A percentile compares a stretch with the other conserved stretches of the same genome.
Conservation (phyloP, 2,888 invertebrate genomes). For the Dasypogon diadema region DNA sequence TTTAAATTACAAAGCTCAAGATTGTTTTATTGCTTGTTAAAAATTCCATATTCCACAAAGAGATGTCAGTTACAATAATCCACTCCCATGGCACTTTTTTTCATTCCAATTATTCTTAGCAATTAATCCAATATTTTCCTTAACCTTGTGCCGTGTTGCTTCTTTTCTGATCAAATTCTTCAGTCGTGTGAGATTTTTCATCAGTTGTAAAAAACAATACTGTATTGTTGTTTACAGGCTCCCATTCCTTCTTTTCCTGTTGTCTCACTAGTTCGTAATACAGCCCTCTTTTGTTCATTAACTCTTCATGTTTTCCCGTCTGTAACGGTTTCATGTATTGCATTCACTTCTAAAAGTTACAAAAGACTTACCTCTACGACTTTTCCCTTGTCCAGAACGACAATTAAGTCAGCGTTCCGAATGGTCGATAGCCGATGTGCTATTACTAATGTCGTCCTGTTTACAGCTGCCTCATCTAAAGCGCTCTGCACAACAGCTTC, state of each 20-base stretch:
- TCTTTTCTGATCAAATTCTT: slow-evolving; percentile 3
- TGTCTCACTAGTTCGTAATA: slow-evolving; percentile 89
- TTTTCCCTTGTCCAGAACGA: slow-evolving; percentile 86
- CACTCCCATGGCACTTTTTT: too few relatives aligned
- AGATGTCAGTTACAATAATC: too few relatives aligned
- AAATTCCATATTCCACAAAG: too few relatives aligned
- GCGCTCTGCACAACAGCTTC: slow-evolving; percentile 92
- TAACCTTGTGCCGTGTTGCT: slow-evolving; percentile 13
- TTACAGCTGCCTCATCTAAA: slow-evolving; percentile 83
- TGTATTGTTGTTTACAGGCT: neutral
- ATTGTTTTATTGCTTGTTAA: too few relatives aligned
- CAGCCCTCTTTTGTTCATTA: slow-evolving; percentile 82
- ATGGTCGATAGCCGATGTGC: slow-evolving; percentile 95
- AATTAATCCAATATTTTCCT: neutral
- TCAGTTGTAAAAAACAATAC: neutral
- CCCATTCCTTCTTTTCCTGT: slow-evolving; percentile 72
- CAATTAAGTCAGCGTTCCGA: slow-evolving; percentile 90
- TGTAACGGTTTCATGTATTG: slow-evolving; percentile 63
- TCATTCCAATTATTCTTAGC: too few relatives aligned
- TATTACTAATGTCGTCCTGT: slow-evolving; percentile 93
- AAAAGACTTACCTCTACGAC: slow-evolving; percentile 79
- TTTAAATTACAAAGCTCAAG: too few relatives aligned
- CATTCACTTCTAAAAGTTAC: neutral
- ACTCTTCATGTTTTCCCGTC: slow-evolving; percentile 86
- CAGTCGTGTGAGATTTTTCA: neutral